phyloP scores from a whole-genome alignment of 2,888 invertebrate species.

The Ecdyonurus torrentis region DNA sequence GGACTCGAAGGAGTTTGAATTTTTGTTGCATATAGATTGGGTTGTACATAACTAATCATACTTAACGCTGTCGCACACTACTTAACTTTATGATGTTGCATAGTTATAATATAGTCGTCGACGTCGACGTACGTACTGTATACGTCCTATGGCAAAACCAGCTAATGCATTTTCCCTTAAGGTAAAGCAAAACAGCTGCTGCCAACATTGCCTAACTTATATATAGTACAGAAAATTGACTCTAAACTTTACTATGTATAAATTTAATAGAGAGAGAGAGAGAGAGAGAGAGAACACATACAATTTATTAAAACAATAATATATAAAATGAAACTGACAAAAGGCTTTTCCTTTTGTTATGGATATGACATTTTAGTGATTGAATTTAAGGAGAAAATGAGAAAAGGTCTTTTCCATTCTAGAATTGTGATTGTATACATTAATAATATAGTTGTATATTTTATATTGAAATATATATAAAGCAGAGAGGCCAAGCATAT shows the following conservation, averaged over 20 bases:
- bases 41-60: constrained; percentile 1
- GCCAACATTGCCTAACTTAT: background rate
- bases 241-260: background rate
- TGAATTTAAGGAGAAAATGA: too few species aligned
- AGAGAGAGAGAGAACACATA: background rate
- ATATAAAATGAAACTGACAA: too few species aligned
- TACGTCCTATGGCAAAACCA: too few species aligned
- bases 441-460: too few species aligned
- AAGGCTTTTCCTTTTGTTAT: too few species aligned
- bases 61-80: background rate
- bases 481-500: too few species aligned
- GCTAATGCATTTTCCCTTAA: background rate
- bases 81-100: background rate
- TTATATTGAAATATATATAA: too few species aligned
- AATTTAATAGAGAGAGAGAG: background rate
- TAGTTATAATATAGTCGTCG: background rate
- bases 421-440: too few species aligned
- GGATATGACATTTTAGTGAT: too few species aligned
- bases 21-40: constrained; percentile 2
- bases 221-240: background rate
- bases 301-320: too few species aligned
- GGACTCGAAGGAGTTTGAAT: background rate
- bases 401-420: too few species aligned
- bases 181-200: background rate
- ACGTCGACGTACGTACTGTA: too few species aligned